Conservation (phyloP, 2,888 invertebrate species). For the Chalcis sispes region DNA sequence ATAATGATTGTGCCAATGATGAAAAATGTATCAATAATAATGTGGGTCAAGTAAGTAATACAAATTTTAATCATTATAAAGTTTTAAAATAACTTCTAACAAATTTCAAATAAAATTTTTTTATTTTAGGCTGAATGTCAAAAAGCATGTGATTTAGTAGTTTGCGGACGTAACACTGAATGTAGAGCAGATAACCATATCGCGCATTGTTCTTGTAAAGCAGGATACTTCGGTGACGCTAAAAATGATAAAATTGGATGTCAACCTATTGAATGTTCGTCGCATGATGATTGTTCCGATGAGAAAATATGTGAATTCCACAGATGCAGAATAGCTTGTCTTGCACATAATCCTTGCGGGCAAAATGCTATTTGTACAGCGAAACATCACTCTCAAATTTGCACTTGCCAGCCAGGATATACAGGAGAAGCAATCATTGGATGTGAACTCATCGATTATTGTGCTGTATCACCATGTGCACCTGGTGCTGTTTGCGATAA, state of each 20-base stretch:
- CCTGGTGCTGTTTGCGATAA: constrained; percentile 89
- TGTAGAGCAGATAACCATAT: constrained; percentile 86
- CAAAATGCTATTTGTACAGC: constrained; percentile 91
- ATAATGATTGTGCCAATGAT: constrained; percentile 84
- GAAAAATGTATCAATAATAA: constrained; percentile 85
- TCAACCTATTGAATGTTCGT: constrained; percentile 86
- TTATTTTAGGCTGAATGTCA: constrained; percentile 81
- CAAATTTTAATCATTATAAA: background rate
- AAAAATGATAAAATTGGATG: constrained; percentile 87
- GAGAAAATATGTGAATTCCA: constrained; percentile 90
- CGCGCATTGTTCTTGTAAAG: constrained; percentile 86
- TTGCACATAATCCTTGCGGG: constrained; percentile 89
- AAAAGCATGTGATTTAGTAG: constrained; percentile 84
- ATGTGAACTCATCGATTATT: constrained; percentile 87
- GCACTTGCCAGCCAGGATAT: constrained; percentile 92
- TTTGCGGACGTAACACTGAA: constrained; percentile 90
- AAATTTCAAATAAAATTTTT: constrained; percentile 9
- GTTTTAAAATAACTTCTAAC: background rate
- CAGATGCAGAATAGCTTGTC: constrained; percentile 91
- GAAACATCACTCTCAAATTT: constrained; percentile 85
- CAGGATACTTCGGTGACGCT: constrained; percentile 86
- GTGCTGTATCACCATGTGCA: constrained; percentile 87
- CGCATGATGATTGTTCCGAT: constrained; percentile 84
- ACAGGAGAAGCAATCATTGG: constrained; percentile 86
- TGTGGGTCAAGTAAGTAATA: constrained; percentile 79